Percentiles rank a stretch among this genome's conserved stretches.
Conservation (phyloP, 2,113 vertebrate species). For the Eurystomus gularis region DNA sequence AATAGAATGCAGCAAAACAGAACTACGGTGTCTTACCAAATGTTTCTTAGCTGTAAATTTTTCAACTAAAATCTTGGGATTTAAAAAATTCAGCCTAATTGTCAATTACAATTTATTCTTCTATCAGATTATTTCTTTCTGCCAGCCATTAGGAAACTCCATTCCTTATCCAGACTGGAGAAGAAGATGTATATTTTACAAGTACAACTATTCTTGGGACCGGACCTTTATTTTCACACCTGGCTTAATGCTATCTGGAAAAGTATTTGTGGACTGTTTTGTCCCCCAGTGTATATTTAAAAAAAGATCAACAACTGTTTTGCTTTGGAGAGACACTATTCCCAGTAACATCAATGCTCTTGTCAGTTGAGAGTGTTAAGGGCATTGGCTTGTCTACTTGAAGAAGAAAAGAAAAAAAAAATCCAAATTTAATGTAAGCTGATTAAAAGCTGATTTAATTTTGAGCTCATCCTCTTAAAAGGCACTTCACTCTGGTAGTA, state of each 20-base stretch:
- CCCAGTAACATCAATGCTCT: neutral
- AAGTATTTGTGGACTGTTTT: neutral
- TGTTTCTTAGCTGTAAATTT: neutral
- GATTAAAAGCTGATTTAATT: neutral
- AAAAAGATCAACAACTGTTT: neutral
- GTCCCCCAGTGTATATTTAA: neutral
- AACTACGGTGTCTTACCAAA: neutral
- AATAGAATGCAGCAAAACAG: neutral
- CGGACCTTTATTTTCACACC: neutral
- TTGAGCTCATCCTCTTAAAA: neutral
- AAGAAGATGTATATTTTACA: neutral
- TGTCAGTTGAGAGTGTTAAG: neutral
- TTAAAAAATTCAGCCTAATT: neutral
- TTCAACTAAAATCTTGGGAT: neutral
- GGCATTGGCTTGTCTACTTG: neutral
- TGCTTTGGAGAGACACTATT: neutral
- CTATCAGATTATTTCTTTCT: neutral
- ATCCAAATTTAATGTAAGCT: neutral
- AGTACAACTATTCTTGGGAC: neutral
- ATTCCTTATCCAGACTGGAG: neutral
- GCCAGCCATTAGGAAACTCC: neutral
- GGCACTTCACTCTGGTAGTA: fast-evolving
- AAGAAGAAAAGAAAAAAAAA: neutral
- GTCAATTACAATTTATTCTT: neutral
- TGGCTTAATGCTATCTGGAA: neutral